phyloP scores from a whole-genome alignment of 2,113 vertebrate genomes.

The cattle (Bos taurus) region DNA sequence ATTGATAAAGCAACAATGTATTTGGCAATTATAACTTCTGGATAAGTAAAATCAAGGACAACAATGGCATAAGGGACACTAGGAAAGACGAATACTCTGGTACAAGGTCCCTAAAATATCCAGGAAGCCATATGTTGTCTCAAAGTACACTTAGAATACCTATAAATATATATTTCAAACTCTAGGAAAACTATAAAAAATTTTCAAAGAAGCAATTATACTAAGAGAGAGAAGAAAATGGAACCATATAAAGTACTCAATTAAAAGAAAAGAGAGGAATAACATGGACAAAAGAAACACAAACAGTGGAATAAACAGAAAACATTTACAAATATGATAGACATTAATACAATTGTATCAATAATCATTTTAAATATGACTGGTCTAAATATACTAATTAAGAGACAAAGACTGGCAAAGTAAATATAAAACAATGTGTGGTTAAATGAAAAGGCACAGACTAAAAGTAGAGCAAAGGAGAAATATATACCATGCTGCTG shows the following conservation, averaged over 20 bases:
- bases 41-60: not conserved
- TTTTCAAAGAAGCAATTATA: not conserved
- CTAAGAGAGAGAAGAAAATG: not conserved
- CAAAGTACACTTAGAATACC: not conserved
- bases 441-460: not conserved
- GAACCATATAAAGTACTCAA: not conserved
- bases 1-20: not conserved
- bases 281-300: not conserved
- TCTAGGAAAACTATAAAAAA: not conserved
- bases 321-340: not conserved
- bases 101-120: not conserved
- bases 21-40: not conserved
- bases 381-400: not conserved
- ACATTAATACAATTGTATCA: not conserved
- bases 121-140: not conserved
- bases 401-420: not conserved
- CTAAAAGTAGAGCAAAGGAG: not conserved
- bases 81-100: not conserved
- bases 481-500: not conserved
- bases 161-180: not conserved
- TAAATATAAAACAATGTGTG: not conserved
- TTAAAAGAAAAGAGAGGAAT: not conserved
- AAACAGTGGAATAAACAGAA: not conserved
- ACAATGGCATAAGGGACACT: not conserved
- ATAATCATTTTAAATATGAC: not conserved